Base-by-base conservation (phyloP, 1,140 invertebrate species). In the Drosophila grimshawi region DNA sequence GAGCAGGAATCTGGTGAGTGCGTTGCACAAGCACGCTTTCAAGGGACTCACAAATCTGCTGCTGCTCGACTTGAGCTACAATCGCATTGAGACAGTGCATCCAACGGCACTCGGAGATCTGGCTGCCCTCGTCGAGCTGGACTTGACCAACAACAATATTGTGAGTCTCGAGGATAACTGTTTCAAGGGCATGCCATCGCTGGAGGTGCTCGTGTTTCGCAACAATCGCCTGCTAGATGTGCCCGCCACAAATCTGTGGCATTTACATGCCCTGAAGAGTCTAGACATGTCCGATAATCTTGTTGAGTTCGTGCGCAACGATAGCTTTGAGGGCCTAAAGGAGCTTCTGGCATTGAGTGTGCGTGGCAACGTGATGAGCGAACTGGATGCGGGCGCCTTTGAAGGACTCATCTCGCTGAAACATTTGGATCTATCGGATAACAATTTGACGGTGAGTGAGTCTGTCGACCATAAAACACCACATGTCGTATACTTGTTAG, bases 151-250 rank as follows among this genome's bases (percentile, higher is more conserved):
- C 70, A 98, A 98, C 90, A 95, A 94, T 51, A 94, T 96, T 80
- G 95, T 95, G 10, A 95, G 94, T 80, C 93, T 97, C 64, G 95
- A 96, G 63, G 93, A 94, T 4, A 95, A 95, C 48, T 93, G 96
- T 75, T 95, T 98, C 81, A 95, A 94, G 80, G 95, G 95, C 56
- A 93, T 97, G 57, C 93, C 94, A 52, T 94, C 94, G 45, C 93
- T 98, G 73, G 94, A 94, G 79, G 94, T 94, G 7, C 93, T 98
- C 48, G 93, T 95, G 19, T 92, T 98, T 27, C 94, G 95, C 56
- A 94, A 95, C 77, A 98, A 98, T 93, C 95, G 95, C n/a, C 93
- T 98, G 62, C 92, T 96, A 46, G 95, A 96, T 78, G 94, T 97
- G 49, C 96, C 96, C 5, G 94, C 94, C 19, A 93, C 93, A 37